Percentiles rank a stretch among this genome's conserved stretches.
phyloP scores from a whole-genome alignment of 2,888 invertebrate species.

The Epirrhoe alternata region DNA sequence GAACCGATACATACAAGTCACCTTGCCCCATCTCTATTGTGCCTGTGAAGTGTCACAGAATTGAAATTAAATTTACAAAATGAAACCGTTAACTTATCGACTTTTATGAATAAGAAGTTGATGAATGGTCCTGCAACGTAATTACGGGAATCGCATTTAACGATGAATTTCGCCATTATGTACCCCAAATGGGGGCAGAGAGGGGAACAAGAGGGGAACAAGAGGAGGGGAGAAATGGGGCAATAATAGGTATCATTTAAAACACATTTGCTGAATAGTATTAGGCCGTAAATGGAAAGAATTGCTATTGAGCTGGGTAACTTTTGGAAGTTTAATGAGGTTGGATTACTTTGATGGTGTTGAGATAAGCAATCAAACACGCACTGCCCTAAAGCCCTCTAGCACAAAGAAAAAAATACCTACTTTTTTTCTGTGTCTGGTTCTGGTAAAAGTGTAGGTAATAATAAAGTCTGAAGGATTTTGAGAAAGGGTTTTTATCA shows the following conservation, averaged over 20 bases:
- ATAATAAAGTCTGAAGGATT: no score
- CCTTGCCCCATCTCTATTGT: conserved; percentile 48
- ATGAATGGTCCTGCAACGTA: conserved; percentile 68
- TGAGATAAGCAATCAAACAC: conserved; percentile 2
- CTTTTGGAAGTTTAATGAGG: conserved; percentile 31
- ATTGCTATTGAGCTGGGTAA: conserved; percentile 34
- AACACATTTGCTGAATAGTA: conserved; percentile 45
- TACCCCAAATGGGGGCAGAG: conserved; percentile 11
- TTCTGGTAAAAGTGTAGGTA: no score
- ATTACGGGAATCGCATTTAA: conserved; percentile 49
- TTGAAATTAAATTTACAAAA: conserved; percentile 75
- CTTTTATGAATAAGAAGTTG: conserved; percentile 73
- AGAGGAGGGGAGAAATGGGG: conserved; percentile 11
- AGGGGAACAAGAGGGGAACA: background rate
- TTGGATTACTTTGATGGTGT: conserved; percentile 18
- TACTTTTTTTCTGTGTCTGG: background rate
- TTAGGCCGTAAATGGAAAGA: conserved; percentile 36
- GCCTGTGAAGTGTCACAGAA: conserved; percentile 56
- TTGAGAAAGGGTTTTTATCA: no score
- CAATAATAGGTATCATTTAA: conserved; percentile 44
- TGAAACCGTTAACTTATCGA: conserved; percentile 77
- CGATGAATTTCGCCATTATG: conserved; percentile 41
- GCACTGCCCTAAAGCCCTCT: background rate
- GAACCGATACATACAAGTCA: conserved; percentile 33
- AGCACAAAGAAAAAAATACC: background rate